phyloP scores from a whole-genome alignment of 2,797 vertebrate genomes.

The Phoxinus dragarum region DNA sequence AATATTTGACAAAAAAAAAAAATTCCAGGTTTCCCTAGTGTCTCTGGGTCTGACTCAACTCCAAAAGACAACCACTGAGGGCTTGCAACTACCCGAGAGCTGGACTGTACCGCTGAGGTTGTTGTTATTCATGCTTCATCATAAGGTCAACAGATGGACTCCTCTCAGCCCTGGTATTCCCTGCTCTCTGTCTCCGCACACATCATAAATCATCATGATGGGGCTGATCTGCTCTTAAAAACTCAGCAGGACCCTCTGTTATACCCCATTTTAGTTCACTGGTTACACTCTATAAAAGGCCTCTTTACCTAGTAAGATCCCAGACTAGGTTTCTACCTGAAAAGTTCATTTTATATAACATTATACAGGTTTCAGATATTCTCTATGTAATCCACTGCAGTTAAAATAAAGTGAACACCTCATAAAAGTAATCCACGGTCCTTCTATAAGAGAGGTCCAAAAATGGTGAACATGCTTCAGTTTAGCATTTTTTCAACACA shows the following conservation, averaged over 20 bases:
- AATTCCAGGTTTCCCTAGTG: neutral
- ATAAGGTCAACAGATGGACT: conserved; percentile 35
- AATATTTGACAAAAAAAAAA: neutral
- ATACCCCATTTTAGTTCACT: conserved; percentile 39
- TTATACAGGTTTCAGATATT: neutral
- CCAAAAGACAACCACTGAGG: neutral
- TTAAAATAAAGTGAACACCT: neutral
- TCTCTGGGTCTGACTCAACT: conserved; percentile 3
- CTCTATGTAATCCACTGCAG: neutral
- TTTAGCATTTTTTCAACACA: neutral
- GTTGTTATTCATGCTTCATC: neutral
- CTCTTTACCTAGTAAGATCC: conserved; percentile 35
- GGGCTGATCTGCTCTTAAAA: conserved; percentile 56
- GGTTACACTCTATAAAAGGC: conserved; percentile 65
- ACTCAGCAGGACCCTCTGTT: conserved; percentile 31
- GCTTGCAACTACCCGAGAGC: neutral
- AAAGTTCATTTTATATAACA: neutral
- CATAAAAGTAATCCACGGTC: neutral
- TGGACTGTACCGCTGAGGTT: neutral
- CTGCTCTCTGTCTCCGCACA: conserved; percentile 52
- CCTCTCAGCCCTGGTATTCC: conserved; percentile 29
- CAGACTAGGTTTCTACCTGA: conserved; percentile 1
- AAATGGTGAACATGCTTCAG: neutral
- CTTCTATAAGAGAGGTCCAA: neutral
- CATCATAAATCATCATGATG: conserved; percentile 50